These are phyloP conservation scores for Ceratoteleas bidentatus DNA, from an alignment of 1,140 invertebrate species.

Conservation along the genomic window DNA sequence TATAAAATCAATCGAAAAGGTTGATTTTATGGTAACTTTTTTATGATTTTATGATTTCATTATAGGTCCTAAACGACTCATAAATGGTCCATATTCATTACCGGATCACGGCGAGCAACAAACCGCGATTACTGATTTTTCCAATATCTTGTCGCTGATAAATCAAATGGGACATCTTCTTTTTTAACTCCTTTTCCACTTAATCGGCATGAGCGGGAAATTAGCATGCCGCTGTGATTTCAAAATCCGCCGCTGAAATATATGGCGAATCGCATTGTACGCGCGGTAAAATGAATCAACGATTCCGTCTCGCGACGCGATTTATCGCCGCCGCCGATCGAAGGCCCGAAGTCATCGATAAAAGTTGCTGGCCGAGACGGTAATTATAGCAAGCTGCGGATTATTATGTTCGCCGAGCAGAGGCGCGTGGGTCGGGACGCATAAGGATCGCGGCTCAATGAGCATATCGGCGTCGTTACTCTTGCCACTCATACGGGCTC, in stretches of 20 bases:
- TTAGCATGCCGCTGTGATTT: too few relatives aligned
- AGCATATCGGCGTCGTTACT: conserved; percentile 62
- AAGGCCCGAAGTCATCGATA: conserved; percentile 31
- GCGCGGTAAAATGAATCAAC: background rate
- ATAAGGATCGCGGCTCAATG: conserved; percentile 56
- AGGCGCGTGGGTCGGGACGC: conserved; percentile 41
- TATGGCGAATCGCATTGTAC: conserved; percentile 1
- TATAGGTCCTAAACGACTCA: too few relatives aligned
- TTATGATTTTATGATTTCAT: too few relatives aligned
- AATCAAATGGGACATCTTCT: too few relatives aligned
- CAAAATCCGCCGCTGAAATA: background rate
- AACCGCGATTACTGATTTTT: too few relatives aligned
- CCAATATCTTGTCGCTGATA: too few relatives aligned
- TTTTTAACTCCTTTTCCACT: too few relatives aligned
- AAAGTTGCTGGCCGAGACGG: conserved; percentile 30
- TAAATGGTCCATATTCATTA: too few relatives aligned
- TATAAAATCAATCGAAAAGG: too few relatives aligned
- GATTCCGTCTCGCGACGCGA: background rate
- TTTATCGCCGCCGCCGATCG: conserved; percentile 22
- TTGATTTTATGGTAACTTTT: too few relatives aligned
- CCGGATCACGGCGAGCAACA: too few relatives aligned
- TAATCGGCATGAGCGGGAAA: too few relatives aligned
- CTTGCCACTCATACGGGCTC: conserved; percentile 61
- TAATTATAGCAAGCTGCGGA: conserved; percentile 42
- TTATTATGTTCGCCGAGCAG: conserved; percentile 40